Evolutionary conservation across 2,113 vertebrate genomes (phyloP).

Genomic region (Mionectes macconnelli): DNA sequence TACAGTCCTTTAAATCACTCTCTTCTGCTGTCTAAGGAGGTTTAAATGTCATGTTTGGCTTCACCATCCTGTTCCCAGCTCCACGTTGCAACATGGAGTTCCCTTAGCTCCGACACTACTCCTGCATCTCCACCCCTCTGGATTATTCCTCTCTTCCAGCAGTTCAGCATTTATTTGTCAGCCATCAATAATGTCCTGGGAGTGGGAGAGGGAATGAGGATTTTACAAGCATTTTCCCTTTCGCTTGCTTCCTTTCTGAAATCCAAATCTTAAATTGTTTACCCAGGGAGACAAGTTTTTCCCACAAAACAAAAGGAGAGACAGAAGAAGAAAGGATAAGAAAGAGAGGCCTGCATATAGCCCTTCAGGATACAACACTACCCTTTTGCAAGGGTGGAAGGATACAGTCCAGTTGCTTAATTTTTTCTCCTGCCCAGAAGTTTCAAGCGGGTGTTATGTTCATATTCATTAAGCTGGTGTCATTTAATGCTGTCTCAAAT

Average conservation of each 20-base stretch:
- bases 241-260: neutral
- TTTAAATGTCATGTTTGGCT: neutral
- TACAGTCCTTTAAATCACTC: neutral
- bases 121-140: neutral
- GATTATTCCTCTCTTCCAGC: neutral
- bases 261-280: neutral
- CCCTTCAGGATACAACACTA: neutral
- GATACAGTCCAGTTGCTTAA: neutral
- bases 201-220: neutral
- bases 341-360: neutral
- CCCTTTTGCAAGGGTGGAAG: neutral
- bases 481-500: neutral
- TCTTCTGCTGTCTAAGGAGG: neutral
- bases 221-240: neutral
- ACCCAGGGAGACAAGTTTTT: neutral
- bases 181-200: neutral
- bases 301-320: neutral
- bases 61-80: neutral
- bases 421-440: neutral
- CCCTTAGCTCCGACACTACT: neutral
- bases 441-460: neutral
- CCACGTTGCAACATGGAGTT: neutral
- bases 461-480: neutral
- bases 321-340: neutral
- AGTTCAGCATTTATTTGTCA: neutral